phyloP scores from a whole-genome alignment of 2,888 invertebrate genomes.

The Perithous albicinctus region DNA sequence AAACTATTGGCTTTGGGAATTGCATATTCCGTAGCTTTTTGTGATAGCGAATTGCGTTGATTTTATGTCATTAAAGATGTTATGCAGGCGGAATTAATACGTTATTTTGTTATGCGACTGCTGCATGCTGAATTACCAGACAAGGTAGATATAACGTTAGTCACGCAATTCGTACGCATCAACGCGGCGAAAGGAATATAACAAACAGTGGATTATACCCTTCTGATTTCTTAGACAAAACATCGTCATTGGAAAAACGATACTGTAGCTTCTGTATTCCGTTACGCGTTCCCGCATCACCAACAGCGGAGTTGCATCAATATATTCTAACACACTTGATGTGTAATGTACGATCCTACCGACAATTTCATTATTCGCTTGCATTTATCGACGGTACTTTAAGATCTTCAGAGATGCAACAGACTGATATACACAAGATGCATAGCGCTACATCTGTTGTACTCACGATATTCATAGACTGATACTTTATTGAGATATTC shows the following conservation, averaged over 20 bases:
- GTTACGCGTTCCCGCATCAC: conserved; percentile 26
- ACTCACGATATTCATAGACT: not conserved
- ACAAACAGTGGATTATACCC: not conserved
- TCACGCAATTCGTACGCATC: conserved; percentile 39
- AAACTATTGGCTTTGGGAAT: conserved; percentile 15
- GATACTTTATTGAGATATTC: conserved; percentile 41
- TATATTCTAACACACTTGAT: not conserved
- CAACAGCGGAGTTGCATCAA: not conserved
- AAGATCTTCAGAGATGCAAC: conserved; percentile 21
- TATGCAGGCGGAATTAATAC: conserved; percentile 53
- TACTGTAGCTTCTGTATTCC: conserved; percentile 32
- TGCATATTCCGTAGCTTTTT: conserved; percentile 7
- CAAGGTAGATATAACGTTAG: conserved; percentile 39
- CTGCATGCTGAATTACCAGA: not conserved
- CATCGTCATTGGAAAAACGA: conserved; percentile 11
- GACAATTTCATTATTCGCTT: conserved; percentile 35
- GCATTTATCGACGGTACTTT: conserved; percentile 34
- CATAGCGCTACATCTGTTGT: conserved; percentile 3
- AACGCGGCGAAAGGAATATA: conserved; percentile 10
- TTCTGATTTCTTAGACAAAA: conserved; percentile 18
- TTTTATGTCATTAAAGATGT: conserved; percentile 40
- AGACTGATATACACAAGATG: conserved; percentile 14
- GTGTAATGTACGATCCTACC: conserved; percentile 7
- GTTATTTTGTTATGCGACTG: conserved; percentile 6
- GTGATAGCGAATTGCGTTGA: conserved; percentile 16